Evolutionary conservation across 1,140 invertebrate genomes (phyloP).

Genomic region (Littorina saxatilis): DNA sequence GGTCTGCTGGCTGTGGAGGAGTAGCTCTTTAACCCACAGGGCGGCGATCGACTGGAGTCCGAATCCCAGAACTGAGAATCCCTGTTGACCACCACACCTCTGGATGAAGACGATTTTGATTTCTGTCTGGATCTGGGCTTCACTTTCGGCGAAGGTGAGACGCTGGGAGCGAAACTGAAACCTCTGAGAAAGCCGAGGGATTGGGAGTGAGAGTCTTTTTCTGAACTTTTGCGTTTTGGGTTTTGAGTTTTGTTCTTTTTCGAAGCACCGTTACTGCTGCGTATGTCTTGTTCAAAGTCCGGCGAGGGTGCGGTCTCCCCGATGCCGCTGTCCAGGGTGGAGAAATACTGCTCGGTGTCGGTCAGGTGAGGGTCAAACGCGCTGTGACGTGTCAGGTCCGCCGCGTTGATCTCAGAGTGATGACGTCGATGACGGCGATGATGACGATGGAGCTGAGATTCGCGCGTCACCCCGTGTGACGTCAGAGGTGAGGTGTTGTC

Average conservation of each 20-base stretch:
- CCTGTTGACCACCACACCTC: background rate
- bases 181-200: background rate
- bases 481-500: slow-evolving; percentile 33
- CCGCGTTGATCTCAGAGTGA: slow-evolving; percentile 24
- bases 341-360: slow-evolving; percentile 30
- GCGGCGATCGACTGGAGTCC: slow-evolving; percentile 12
- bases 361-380: slow-evolving; percentile 11
- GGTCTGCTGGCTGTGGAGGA: no score
- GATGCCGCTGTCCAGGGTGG: slow-evolving; percentile 24
- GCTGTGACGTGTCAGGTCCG: background rate
- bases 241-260: background rate
- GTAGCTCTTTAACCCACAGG: background rate
- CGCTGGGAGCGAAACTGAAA: background rate
- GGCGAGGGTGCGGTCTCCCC: background rate
- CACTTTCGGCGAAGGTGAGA: background rate
- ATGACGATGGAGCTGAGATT: slow-evolving; percentile 6
- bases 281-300: background rate
- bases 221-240: background rate
- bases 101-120: background rate
- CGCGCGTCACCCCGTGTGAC: background rate
- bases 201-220: background rate
- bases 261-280: background rate
- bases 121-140: background rate
- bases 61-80: slow-evolving; percentile 19
- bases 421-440: slow-evolving; percentile 28